These are phyloP conservation scores for Colletes gigas DNA, from an alignment of 1,140 invertebrate genomes.

Conservation along the genomic window DNA sequence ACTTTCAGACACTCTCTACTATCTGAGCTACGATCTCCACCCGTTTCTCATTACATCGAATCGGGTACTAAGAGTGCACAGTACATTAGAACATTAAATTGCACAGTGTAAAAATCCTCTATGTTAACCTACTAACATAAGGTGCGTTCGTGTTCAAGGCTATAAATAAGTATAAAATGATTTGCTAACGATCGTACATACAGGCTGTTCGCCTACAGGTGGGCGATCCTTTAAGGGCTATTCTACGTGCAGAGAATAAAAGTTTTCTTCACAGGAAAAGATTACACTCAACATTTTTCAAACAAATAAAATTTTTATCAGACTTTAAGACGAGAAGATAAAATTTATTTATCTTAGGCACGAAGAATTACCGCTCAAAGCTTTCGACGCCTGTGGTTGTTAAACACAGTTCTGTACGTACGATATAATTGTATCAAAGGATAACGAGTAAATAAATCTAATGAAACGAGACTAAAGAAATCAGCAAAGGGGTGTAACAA, in stretches of 20 bases:
- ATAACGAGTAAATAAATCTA: constrained; percentile 5
- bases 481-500: not conserved
- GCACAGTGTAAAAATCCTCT: not conserved
- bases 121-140: constrained; percentile 1
- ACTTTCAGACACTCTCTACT: not conserved
- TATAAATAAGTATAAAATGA: not conserved
- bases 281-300: too few relatives aligned
- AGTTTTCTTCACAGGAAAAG: too few relatives aligned
- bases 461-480: not conserved
- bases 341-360: too few relatives aligned
- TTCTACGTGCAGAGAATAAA: too few relatives aligned
- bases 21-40: not conserved
- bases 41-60: not conserved
- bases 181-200: not conserved
- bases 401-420: too few relatives aligned
- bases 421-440: too few relatives aligned
- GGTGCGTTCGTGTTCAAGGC: constrained; percentile 6
- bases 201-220: too few relatives aligned
- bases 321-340: too few relatives aligned
- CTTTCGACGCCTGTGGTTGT: too few relatives aligned
- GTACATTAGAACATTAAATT: not conserved
- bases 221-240: too few relatives aligned
- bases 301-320: too few relatives aligned
- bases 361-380: too few relatives aligned
- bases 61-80: not conserved